phyloP scores from a whole-genome alignment of 1,140 invertebrate species.

The Papilio dardanus region DNA sequence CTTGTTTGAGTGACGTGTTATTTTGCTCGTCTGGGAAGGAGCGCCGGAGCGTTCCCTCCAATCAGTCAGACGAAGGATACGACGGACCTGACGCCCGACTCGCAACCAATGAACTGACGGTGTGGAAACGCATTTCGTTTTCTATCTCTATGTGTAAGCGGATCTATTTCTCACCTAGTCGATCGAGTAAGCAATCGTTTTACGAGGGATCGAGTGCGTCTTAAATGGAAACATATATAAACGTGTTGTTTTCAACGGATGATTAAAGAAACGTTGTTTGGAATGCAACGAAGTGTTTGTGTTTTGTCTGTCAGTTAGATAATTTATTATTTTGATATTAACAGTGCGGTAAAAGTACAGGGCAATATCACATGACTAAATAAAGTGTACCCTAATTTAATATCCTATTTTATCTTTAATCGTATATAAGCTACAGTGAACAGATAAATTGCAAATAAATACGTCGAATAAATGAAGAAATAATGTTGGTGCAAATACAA shows the following conservation, averaged over 20 bases:
- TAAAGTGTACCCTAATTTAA: too few species aligned
- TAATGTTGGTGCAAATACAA: conserved; percentile 30
- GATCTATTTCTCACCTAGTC: conserved; percentile 37
- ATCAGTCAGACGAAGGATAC: conserved; percentile 70
- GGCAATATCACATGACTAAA: too few species aligned
- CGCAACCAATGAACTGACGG: conserved; percentile 42
- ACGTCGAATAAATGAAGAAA: conserved; percentile 34
- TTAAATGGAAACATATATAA: conserved; percentile 8
- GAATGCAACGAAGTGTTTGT: not conserved
- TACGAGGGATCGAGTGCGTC: conserved; percentile 10
- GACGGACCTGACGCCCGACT: conserved; percentile 41
- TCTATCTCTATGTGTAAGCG: conserved; percentile 26
- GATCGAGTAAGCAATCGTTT: conserved; percentile 38
- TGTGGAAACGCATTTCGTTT: conserved; percentile 52
- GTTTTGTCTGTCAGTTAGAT: not conserved
- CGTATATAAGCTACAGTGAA: not conserved
- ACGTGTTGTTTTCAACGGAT: conserved; percentile 19
- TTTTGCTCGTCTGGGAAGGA: conserved; percentile 74
- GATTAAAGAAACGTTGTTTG: conserved; percentile 5
- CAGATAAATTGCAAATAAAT: conserved; percentile 13
- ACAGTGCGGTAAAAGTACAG: not conserved
- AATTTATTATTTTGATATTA: conserved; percentile 8
- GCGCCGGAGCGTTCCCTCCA: conserved; percentile 61
- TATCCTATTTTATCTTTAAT: not conserved
- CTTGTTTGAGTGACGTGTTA: conserved; percentile 80